Evolutionary conservation across 2,797 vertebrate genomes (phyloP), one percentile per base, ranked within the genome.

Genomic region (Ctenopoma multispine): DNA sequence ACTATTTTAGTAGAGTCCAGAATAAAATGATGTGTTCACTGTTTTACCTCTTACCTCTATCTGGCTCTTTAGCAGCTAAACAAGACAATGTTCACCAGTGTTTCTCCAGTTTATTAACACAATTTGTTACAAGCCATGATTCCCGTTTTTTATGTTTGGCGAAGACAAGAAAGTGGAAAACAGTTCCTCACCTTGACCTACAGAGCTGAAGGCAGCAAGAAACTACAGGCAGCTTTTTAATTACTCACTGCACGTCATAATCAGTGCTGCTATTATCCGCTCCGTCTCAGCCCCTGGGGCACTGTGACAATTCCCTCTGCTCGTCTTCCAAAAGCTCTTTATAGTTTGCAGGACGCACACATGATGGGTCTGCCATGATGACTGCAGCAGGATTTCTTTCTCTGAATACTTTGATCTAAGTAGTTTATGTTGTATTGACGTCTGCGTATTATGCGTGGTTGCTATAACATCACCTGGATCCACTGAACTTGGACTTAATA

Each of bases 171-270:
- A 63, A 34, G 8, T 29, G 7, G 6, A 43, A 66, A 59, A 56
- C 5, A n/a, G 38, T 29, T 51, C 6, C 55, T 72, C 53, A 50
- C 20, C n/a, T 53, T 84, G 74, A 67, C 80, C 31, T 10, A 34
- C 31, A 34, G 31, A 34, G 31, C 31, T 34, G 31, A 34, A 24
- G 64, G 74, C 89, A 91, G 81, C 93, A 94, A 93, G 93, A 94
- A 87, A 85, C 79, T 89, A 84, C 93, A 94, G 89, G 91, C 81
- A 76, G 69, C 55, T 62, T 82, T 75, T 92, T 85, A 92, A 89
- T 93, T 91, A 63, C 82, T 76, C 84, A 78, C 80, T 72, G 86
- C 90, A 87, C 90, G 87, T 68, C 90, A 77, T 79, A 83, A 76
- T 91, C 87, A 90, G 82, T 84, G 80, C 83, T 86, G 83, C 88